Base-by-base conservation (phyloP, 2,888 invertebrate genomes). In the Hydrotaea cyrtoneurina region DNA sequence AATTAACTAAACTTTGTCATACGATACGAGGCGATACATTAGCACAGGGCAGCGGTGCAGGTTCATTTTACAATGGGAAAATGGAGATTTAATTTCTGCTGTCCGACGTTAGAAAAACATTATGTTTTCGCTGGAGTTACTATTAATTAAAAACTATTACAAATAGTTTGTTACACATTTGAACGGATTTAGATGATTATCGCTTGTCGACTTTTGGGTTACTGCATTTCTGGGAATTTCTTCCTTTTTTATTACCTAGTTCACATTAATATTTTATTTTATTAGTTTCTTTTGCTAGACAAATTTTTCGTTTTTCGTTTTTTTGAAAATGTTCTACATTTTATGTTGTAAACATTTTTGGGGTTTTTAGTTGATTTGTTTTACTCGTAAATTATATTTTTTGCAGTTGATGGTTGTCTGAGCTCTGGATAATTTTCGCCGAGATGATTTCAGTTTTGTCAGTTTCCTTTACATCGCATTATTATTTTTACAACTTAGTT, bases 401-500 rank as follows among this genome's bases (percentile, higher is more conserved):
- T 39, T 62, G 62, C 31, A 62, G n/a, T 62, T 31, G 31, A 17
- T 62, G 62, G 26, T 62, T 15, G 31, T 23, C 21, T 69, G 15
- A 46, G 21, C 43, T 39, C 36, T 36, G 64, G 64, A 64, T 66
- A 43, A 17, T 66, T 43, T 69, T 31, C 7, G 31, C 31, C 3
- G 69, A 8, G 8, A 39, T 39, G 39, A 7, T 31, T 31, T 31
- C 31, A 2, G 31, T 13, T 39, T 39, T 10, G 11, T 8, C 39
- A 8, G 10, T 39, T 26, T 11, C 23, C 2, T 50, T 31, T 62
- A 17, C 13, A 1, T 73, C 72, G 31, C 57, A 62, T 31, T 57
- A 62, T 76, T 36, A 39, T 69, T 62, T 74, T 59, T 69, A 69
- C 69, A 69, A 69, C 69, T 69, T 69, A 46, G 69, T 69, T 69